Evolutionary conservation across 2,113 vertebrate species (phyloP).

Genomic region (Arenaria interpres): DNA sequence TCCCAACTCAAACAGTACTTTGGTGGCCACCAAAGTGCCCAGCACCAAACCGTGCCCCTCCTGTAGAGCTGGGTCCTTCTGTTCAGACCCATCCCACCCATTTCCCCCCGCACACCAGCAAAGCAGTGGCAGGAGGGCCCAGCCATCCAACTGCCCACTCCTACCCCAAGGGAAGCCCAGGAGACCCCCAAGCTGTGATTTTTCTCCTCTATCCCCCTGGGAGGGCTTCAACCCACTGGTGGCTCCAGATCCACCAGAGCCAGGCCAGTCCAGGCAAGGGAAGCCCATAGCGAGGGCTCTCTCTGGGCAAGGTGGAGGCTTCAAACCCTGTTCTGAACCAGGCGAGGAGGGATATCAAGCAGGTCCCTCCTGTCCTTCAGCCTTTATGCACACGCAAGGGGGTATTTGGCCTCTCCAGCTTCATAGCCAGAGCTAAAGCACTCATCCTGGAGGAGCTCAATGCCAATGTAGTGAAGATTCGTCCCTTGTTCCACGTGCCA

Average conservation of each 20-base stretch:
- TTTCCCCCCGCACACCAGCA: rapidly evolving
- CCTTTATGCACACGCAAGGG: rapidly evolving
- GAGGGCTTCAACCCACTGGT: not conserved
- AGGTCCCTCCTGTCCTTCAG: not conserved
- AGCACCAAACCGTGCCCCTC: rapidly evolving
- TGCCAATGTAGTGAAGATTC: not conserved
- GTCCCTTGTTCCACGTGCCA: not conserved
- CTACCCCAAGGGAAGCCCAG: rapidly evolving
- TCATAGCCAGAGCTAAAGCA: not conserved
- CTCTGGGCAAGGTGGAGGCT: not conserved
- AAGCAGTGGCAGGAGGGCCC: not conserved
- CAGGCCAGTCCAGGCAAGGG: not conserved
- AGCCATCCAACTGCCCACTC: rapidly evolving
- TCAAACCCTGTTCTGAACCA: not conserved
- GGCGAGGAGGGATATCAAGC: not conserved
- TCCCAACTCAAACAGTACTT: not conserved
- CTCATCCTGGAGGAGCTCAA: not conserved
- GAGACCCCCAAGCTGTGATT: not conserved
- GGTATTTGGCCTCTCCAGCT: not conserved
- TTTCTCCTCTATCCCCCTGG: not conserved
- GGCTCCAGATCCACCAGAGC: not conserved
- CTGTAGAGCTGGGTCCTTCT: not conserved
- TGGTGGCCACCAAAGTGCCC: not conserved
- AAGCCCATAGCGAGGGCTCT: not conserved
- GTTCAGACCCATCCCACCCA: not conserved